phyloP scores from a whole-genome alignment of 2,113 vertebrate species.

The Fregetta grallaria region DNA sequence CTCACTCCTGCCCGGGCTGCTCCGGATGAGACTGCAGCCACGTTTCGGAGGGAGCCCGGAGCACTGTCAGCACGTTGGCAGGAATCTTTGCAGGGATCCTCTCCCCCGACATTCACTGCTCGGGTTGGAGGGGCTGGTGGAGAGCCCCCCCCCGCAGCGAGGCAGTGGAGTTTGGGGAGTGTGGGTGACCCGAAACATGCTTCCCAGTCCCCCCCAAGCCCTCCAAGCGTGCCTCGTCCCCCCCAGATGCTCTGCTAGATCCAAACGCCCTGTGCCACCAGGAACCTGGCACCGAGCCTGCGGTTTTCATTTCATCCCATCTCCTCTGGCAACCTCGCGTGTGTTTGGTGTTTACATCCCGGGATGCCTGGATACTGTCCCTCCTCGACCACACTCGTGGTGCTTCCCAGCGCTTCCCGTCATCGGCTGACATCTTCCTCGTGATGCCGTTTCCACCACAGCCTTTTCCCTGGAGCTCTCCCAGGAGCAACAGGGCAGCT shows the following conservation, averaged over 20 bases:
- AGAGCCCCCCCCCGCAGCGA: accelerated
- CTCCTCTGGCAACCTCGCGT: background rate
- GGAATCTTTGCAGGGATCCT: background rate
- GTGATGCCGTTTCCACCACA: accelerated
- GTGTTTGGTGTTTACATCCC: constrained; percentile 54
- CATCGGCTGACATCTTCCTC: background rate
- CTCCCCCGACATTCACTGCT: background rate
- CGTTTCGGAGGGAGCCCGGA: background rate
- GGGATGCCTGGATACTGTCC: constrained; percentile 2
- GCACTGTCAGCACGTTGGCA: background rate
- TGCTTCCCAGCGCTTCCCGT: background rate
- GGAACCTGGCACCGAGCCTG: background rate
- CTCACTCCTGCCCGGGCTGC: background rate
- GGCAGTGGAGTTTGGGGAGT: accelerated
- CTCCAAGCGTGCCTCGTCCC: background rate
- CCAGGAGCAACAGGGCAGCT: background rate
- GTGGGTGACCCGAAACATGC: background rate
- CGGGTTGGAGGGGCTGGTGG: accelerated
- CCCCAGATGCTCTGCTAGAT: background rate
- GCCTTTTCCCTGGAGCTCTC: background rate
- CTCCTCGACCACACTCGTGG: background rate
- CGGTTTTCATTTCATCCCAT: background rate
- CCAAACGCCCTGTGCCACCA: background rate
- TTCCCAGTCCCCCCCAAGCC: too few relatives aligned
- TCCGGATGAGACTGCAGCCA: background rate